Conservation (phyloP, 2,888 invertebrate species). For the Andrena hattorfiana region DNA sequence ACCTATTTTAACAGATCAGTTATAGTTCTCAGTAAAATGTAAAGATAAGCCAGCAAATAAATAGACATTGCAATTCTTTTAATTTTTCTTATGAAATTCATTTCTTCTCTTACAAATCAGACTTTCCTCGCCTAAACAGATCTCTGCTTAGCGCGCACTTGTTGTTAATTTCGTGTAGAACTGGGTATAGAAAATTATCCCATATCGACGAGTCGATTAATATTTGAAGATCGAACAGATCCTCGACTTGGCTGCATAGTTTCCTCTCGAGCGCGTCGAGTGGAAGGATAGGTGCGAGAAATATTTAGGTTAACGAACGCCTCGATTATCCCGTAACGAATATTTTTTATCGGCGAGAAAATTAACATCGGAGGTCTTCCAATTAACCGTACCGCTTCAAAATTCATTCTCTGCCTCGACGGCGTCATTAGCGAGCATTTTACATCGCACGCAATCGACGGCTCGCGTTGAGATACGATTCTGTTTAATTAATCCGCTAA, state of each 20-base stretch:
- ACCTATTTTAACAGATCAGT: no score
- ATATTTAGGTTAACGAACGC: neutral
- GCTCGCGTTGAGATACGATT: neutral
- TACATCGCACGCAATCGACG: neutral
- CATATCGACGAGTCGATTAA: no score
- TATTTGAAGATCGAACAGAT: no score
- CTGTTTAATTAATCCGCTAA: conserved; percentile 29
- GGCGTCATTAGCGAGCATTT: conserved; percentile 16
- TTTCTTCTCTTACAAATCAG: no score
- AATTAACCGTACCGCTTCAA: conserved; percentile 3
- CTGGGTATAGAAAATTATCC: no score
- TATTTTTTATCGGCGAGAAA: conserved; percentile 8
- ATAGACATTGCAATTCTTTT: no score
- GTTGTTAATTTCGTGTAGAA: no score
- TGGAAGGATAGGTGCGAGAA: neutral
- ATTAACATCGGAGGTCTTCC: conserved; percentile 13
- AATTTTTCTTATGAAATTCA: no score
- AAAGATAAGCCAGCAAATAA: no score
- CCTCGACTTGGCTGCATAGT: neutral
- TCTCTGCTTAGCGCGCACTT: no score
- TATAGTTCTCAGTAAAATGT: no score
- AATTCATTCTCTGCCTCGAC: conserved; percentile 7
- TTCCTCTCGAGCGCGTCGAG: neutral
- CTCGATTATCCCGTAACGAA: conserved; percentile 1
- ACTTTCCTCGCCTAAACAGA: no score